Conservation (phyloP, 1,140 invertebrate species). For the Drosophila truncata region DNA sequence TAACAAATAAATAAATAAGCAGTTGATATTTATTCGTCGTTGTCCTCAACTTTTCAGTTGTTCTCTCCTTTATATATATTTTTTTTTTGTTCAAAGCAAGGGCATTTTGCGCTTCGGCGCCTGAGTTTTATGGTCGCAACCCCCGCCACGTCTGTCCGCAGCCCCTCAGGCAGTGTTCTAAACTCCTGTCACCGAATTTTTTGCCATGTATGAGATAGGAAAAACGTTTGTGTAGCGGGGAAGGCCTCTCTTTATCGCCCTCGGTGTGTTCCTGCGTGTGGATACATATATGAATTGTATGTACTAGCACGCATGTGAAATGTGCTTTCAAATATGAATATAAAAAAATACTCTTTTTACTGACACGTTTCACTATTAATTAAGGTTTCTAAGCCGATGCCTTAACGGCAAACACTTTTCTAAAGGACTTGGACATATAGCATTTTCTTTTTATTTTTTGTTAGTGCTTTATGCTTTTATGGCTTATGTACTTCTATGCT, state of each 20-base stretch:
- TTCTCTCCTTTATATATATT: slow-evolving; percentile 4
- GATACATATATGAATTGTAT: slow-evolving; percentile 18
- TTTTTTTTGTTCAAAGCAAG: slow-evolving; percentile 22
- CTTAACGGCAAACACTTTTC: slow-evolving; percentile 6
- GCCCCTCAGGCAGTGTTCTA: slow-evolving; percentile 43
- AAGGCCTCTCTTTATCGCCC: slow-evolving; percentile 29
- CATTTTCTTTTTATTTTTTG: neutral
- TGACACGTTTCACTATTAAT: slow-evolving; percentile 12
- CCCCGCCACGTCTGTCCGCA: slow-evolving; percentile 28
- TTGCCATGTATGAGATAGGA: slow-evolving; percentile 34
- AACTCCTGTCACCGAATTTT: slow-evolving; percentile 43
- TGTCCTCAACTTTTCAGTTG: slow-evolving; percentile 27
- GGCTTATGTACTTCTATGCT: neutral
- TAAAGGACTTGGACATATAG: slow-evolving; percentile 3
- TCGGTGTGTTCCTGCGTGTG: slow-evolving; percentile 34
- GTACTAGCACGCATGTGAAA: slow-evolving; percentile 6
- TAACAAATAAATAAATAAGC: slow-evolving; percentile 79
- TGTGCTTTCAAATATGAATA: slow-evolving; percentile 16
- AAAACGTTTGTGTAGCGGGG: slow-evolving; percentile 38
- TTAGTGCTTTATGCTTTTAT: neutral
- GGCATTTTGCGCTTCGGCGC: slow-evolving; percentile 57
- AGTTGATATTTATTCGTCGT: slow-evolving; percentile 62
- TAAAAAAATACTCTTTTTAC: neutral
- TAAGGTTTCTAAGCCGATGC: neutral
- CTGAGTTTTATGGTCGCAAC: slow-evolving; percentile 42